Base-by-base conservation (phyloP, 1,140 invertebrate genomes). In the Bombus huntii region DNA sequence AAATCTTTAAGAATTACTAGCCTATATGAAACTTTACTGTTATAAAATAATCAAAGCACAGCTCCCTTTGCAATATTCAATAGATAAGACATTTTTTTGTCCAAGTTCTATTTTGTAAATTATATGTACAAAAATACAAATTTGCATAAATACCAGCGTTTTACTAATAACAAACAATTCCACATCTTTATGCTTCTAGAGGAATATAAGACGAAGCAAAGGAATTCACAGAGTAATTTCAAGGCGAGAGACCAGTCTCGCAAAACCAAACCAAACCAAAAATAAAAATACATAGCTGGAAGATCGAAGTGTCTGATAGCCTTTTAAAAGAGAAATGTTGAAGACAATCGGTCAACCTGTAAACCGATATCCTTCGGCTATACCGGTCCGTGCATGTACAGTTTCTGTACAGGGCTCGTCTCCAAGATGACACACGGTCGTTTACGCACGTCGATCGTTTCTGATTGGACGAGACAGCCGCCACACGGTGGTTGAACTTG, bases 401-500 rank as follows among this genome's bases (percentile, higher is more conserved):
- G 22, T 68, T 66, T 34, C 62, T 53, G 66, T 71, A 57, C 22
- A 28, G 28, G 65, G 37, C 62, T 65, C 80, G 80, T 79, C 72
- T 47, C 53, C 62, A 34, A 85, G 83, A 78, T 31, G 88, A 89
- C 66, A 65, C 79, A 81, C 68, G 75, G 65, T 22, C 66, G 57
- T 77, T 78, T 83, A 72, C 57, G 75, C 47, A 18, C 39, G 74
- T 59, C 76, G 87, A 89, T 89, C 85, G 77, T 57, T 34, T 34
- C 83, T 90, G 89, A 90, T 90, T 68, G 89, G 71, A 90, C 86
- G 77, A 42, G 89, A 90, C 89, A 90, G 81, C 81, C 87, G 89
- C 87, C 85, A 78, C 74, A 90, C 87, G 89, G 89, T 90, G 89
- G 89, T 90, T 90, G 88, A 88, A 87, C 88, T 83, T 83, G 88